These are phyloP conservation scores for Watsonalla binaria DNA, from an alignment of 2,888 invertebrate genomes.

Conservation along the genomic window DNA sequence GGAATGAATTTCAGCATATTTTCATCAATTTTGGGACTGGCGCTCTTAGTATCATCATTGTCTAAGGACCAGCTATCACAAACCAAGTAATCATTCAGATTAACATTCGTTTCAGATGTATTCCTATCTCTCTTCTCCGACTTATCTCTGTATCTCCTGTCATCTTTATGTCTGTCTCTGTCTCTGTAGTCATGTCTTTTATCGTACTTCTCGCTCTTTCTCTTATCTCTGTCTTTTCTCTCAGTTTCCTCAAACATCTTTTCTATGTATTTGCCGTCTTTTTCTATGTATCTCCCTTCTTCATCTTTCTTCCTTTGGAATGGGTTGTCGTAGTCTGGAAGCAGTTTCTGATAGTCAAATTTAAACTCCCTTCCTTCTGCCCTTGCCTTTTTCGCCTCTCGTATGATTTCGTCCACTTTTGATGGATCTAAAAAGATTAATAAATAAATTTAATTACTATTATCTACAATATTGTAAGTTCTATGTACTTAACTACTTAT, in stretches of 20 bases:
- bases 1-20: conserved; percentile 25
- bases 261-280: conserved; percentile 8
- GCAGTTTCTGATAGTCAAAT: conserved; percentile 63
- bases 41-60: conserved; percentile 54
- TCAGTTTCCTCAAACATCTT: conserved; percentile 16
- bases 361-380: conserved; percentile 65
- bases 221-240: conserved; percentile 14
- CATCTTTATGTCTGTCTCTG: conserved; percentile 23
- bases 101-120: conserved; percentile 47
- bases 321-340: conserved; percentile 68
- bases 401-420: conserved; percentile 65
- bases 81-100: conserved; percentile 63
- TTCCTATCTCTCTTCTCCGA: conserved; percentile 29
- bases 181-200: conserved; percentile 22
- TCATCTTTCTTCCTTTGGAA: conserved; percentile 61
- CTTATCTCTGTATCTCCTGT: conserved; percentile 16
- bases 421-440: conserved; percentile 46
- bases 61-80: conserved; percentile 74
- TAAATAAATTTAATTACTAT: too few relatives aligned
- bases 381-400: conserved; percentile 64
- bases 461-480: too few relatives aligned
- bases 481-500: too few relatives aligned
- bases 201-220: conserved; percentile 14
- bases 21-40: conserved; percentile 45
- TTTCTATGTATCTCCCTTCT: conserved; percentile 19